Percentiles rank a stretch among this genome's conserved stretches.
These are phyloP conservation scores for Torymus tubicola DNA, from an alignment of 2,888 invertebrate genomes.

Conservation along the genomic window DNA sequence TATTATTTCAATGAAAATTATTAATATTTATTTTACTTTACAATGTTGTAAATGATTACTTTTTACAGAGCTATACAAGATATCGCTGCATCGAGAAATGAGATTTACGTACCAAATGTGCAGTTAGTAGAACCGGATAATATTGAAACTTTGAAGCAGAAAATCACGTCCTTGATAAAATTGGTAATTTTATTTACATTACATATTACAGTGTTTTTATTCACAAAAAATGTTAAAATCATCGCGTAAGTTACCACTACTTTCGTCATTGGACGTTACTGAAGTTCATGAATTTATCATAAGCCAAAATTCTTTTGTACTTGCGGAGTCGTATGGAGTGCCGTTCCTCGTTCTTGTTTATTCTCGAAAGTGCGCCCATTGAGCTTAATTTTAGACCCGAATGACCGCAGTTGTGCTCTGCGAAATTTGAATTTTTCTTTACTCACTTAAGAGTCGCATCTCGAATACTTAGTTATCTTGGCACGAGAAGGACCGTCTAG, in stretches of 20 bases:
- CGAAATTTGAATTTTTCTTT: conserved; percentile 39
- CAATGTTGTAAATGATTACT: too few species aligned
- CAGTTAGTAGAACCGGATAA: conserved; percentile 37
- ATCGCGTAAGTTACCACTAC: too few species aligned
- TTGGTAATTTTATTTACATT: conserved; percentile 43
- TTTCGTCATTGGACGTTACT: background rate
- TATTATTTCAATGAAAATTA: background rate
- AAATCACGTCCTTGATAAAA: conserved; percentile 49
- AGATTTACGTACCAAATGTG: conserved; percentile 49
- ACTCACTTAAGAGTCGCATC: background rate
- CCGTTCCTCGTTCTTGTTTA: conserved; percentile 11
- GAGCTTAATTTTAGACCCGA: conserved; percentile 28
- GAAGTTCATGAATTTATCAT: background rate
- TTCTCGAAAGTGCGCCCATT: conserved; percentile 19
- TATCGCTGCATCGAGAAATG: conserved; percentile 40
- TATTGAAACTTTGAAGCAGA: conserved; percentile 53
- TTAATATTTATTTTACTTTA: background rate
- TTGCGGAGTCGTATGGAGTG: background rate
- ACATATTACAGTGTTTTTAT: too few species aligned
- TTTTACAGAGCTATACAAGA: conserved; percentile 51
- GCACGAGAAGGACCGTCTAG: conserved; percentile 47
- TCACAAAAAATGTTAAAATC: too few species aligned
- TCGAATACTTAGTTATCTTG: conserved; percentile 49
- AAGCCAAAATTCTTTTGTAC: conserved; percentile 19
- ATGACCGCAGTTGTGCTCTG: background rate